Percentiles rank a stretch among this genome's conserved stretches.
Conservation (phyloP, 2,888 invertebrate genomes). For the Neoscelio sp. region DNA sequence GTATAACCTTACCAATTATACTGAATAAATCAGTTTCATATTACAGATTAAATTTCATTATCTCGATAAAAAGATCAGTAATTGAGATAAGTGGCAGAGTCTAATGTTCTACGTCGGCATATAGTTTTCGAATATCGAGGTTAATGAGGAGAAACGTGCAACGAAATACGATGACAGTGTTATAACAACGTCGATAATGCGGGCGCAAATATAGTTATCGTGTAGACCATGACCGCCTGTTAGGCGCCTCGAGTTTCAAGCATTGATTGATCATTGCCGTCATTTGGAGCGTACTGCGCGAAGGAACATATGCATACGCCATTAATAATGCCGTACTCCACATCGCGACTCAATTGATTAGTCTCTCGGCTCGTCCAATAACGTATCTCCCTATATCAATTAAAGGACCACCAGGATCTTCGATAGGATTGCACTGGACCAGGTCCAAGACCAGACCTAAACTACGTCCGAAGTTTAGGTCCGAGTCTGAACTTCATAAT, state of each 20-base stretch:
- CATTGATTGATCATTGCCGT: conserved; percentile 51
- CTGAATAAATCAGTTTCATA: too few species aligned
- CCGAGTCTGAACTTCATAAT: too few species aligned
- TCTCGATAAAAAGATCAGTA: too few species aligned
- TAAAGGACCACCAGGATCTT: too few species aligned
- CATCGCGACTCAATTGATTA: conserved; percentile 47
- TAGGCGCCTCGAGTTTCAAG: conserved; percentile 35
- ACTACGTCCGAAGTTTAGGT: too few species aligned
- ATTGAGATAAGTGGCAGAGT: too few species aligned
- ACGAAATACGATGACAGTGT: conserved; percentile 18
- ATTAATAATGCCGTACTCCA: conserved; percentile 34
- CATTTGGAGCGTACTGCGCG: conserved; percentile 37
- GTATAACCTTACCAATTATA: too few species aligned
- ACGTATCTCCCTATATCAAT: too few species aligned
- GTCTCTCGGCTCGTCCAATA: neutral
- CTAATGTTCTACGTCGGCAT: too few species aligned
- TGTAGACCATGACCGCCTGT: conserved; percentile 11
- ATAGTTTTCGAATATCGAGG: conserved; percentile 9
- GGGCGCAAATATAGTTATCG: conserved; percentile 15
- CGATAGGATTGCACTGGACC: too few species aligned
- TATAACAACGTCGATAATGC: conserved; percentile 36
- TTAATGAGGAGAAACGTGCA: conserved; percentile 15
- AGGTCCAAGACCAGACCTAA: too few species aligned
- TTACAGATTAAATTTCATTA: too few species aligned
- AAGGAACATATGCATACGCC: conserved; percentile 33